These are phyloP conservation scores for Mactra quadrangularis DNA, from an alignment of 1,140 invertebrate genomes.

Conservation along the genomic window DNA sequence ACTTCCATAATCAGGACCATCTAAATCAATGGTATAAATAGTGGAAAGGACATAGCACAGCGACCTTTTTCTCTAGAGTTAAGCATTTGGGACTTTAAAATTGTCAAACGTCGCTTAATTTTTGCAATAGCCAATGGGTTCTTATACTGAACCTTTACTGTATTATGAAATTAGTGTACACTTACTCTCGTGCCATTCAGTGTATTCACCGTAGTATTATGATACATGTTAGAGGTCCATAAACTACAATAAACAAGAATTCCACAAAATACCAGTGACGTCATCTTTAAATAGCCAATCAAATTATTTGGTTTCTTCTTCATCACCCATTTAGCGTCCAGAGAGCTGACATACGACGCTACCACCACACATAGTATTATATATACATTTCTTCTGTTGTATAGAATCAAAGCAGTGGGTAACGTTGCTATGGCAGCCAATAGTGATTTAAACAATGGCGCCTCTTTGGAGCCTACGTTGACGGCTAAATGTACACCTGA, in stretches of 20 bases:
- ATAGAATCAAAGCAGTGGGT: constrained; percentile 86
- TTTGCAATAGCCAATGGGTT: too few species aligned
- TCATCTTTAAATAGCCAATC: constrained; percentile 84
- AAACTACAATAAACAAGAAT: constrained; percentile 86
- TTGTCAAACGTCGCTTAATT: too few species aligned
- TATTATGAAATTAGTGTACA: too few species aligned
- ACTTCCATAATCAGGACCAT: too few species aligned
- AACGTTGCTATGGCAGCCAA: constrained; percentile 88
- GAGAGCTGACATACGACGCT: constrained; percentile 62
- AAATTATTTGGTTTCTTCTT: constrained; percentile 84
- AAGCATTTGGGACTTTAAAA: too few species aligned
- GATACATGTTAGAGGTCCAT: constrained; percentile 92
- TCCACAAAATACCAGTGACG: constrained; percentile 85
- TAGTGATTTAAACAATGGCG: constrained; percentile 87
- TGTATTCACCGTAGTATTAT: constrained; percentile 94
- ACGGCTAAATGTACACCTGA: constrained; percentile 94
- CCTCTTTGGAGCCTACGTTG: constrained; percentile 93
- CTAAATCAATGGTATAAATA: too few species aligned
- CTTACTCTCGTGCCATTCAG: constrained; percentile 94
- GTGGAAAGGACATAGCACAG: too few species aligned
- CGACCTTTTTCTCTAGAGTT: too few species aligned
- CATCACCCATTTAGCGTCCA: constrained; percentile 79
- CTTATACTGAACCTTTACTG: too few species aligned
- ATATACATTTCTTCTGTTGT: constrained; percentile 85
- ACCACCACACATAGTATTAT: constrained; percentile 49